A percentile compares a stretch with the other conserved stretches of the same genome.
Conservation (phyloP, 2,888 invertebrate species). For the Venusia cambrica region DNA sequence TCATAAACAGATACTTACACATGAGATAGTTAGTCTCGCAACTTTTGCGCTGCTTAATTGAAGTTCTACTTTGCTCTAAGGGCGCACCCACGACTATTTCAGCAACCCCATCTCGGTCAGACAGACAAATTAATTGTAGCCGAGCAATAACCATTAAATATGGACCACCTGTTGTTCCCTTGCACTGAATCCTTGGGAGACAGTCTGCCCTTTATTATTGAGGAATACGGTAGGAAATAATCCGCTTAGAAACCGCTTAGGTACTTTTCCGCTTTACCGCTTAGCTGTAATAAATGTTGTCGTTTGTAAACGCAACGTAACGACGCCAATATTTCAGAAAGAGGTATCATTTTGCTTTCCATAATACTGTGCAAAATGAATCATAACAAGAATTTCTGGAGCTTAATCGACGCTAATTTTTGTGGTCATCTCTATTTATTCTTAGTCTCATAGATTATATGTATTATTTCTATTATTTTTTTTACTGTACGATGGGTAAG, state of each 20-base stretch:
- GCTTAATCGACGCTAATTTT: too few relatives aligned
- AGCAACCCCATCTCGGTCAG: slow-evolving; percentile 39
- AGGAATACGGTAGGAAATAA: slow-evolving; percentile 21
- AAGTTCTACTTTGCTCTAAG: background rate
- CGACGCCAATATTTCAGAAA: too few relatives aligned
- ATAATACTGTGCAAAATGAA: too few relatives aligned
- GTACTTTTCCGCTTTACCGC: slow-evolving; percentile 13
- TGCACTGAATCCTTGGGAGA: slow-evolving; percentile 26
- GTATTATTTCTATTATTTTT: too few relatives aligned
- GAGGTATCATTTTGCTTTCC: too few relatives aligned
- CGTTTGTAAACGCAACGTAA: too few relatives aligned
- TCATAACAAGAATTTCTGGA: too few relatives aligned
- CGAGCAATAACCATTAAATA: slow-evolving; percentile 61
- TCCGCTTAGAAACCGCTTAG: slow-evolving; percentile 19
- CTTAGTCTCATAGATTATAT: too few relatives aligned
- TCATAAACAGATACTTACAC: too few relatives aligned
- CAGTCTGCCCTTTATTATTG: slow-evolving; percentile 24
- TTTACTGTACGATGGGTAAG: too few relatives aligned
- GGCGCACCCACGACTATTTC: slow-evolving; percentile 29
- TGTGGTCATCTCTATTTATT: too few relatives aligned
- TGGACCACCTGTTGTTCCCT: slow-evolving; percentile 60
- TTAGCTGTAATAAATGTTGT: slow-evolving; percentile 12
- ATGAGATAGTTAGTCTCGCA: too few relatives aligned
- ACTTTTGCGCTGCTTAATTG: background rate
- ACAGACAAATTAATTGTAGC: slow-evolving; percentile 62